Evolutionary conservation across 2,888 invertebrate genomes (phyloP).

Genomic region (Machimus atricapillus): DNA sequence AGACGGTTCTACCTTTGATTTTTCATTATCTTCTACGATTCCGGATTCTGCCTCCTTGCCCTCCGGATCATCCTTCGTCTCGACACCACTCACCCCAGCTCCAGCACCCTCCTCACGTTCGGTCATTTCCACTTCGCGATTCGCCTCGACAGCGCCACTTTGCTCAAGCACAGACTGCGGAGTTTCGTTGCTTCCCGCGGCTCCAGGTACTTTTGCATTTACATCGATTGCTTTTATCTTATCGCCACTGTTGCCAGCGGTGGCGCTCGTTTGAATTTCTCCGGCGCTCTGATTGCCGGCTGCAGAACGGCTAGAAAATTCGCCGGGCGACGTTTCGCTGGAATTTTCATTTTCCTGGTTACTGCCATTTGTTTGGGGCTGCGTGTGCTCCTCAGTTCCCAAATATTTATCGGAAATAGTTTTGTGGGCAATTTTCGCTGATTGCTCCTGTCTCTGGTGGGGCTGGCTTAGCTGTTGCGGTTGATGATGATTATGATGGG

Average conservation of each 20-base stretch:
- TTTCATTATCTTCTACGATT: neutral
- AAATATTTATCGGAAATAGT: constrained; percentile 30
- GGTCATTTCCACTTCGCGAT: neutral
- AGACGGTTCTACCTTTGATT: neutral
- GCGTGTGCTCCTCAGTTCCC: constrained; percentile 48
- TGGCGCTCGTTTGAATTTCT: neutral
- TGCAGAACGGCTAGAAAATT: neutral
- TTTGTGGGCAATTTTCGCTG: constrained; percentile 17
- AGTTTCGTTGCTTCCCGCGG: neutral
- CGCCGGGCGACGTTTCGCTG: constrained; percentile 3
- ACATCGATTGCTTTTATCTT: constrained; percentile 25
- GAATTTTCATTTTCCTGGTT: constrained; percentile 43
- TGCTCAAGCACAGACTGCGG: neutral
- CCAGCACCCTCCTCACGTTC: neutral
- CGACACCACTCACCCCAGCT: neutral
- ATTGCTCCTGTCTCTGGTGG: constrained; percentile 32
- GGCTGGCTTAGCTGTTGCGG: neutral
- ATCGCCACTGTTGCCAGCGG: neutral
- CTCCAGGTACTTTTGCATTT: neutral
- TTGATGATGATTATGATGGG: constrained; percentile 49
- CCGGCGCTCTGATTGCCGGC: neutral
- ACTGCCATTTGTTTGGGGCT: constrained; percentile 16
- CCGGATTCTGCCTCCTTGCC: neutral
- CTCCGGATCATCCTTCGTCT: neutral
- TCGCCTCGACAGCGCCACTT: neutral